Base-by-base conservation (phyloP, 2,888 invertebrate genomes). In the Tetramorium bicarinatum region DNA sequence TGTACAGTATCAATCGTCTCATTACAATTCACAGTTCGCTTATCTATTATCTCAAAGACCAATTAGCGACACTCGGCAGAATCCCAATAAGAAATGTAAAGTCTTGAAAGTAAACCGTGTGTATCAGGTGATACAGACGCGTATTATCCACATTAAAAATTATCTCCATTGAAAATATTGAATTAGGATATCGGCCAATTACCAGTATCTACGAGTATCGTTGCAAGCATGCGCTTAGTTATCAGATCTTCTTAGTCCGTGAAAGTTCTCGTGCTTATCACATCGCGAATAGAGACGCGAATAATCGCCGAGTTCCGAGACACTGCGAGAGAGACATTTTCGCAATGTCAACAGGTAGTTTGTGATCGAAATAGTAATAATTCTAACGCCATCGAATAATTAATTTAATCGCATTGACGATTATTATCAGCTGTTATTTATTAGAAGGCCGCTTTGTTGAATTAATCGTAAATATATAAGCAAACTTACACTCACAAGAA, bases 71-170 rank as follows among this genome's bases (percentile, higher is more conserved):
- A 62, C 79, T 77, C 77, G 84, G 74, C 72, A 34, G n/a, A 80
- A 62, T 34, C 52, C 67, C 83, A 80, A 80, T 82, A 80, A 64
- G 62, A 81, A 84, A 85, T 74, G 49, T 49, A 61, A 59, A 59
- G 44, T 61, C 56, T 64, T 21, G 18, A 21, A 25, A 49, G 34
- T 75, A 75, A 44, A n/a, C 61, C 44, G 25, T 18, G 44, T 41
- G 13, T 47, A 41, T 41, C 54, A 67, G 29, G 18, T 38, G 59
- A 34, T 13, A 44, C 15, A 38, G 21, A 3, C 44, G 59, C 69
- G n/a, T 44, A 79, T 71, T 47, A 49, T 72, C 18, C 18, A 2
- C 47, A 67, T 38, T 59, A 25, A 71, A 72, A 56, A 79, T 79
- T 59, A 72, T 79, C 47, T 34, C 44, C 38, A 56, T 47, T 49